Evolutionary conservation across 2,113 vertebrate species (phyloP), one percentile per base, ranked within the genome.

Genomic region (Coptodon bakossiorum): DNA sequence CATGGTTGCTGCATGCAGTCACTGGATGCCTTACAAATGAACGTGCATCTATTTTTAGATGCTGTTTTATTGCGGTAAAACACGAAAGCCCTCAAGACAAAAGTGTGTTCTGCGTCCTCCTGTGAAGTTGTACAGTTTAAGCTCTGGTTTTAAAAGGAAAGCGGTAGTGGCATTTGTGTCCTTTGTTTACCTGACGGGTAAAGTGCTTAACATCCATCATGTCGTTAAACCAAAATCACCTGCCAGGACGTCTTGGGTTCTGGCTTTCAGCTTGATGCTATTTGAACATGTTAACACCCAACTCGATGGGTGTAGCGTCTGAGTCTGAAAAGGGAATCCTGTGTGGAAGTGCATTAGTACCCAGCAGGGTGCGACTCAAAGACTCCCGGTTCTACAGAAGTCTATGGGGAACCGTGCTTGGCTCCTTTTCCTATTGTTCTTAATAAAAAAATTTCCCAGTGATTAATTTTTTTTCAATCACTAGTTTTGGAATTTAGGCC

Each of bases 141-240:
- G 71, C 79, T 89, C 40, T 17, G 71, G 48, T 81, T 89, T 91
- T 90, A 57, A 91, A 87, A 91, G 68, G 17, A 83, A 83, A 88
- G 81, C 40, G 83, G 90, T 89, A 90, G 79, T 90, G 90, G 71
- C 85, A 89, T 92, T 83, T 85, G 92, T 81, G 34, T 24, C 81
- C 86, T 94, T 93, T 91, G 95, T 94, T 86, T 79, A 73, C 24
- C 79, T 78, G 73, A n/a, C 10, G 19, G 73, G 17, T n/a, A n/a
- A 52, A 78, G 3, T 31, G 6, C 43, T 19, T 29, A 19, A 50
- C 71, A 76, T 76, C 24, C 5, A 50, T 76, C 24, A 76, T 50
- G 45, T 76, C 3, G 1, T 76, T 50, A 31, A 48, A 48, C 24
- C 0, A 16, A 50, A 78, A 78, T 78, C 24, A 31, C 24, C 43